phyloP scores from a whole-genome alignment of 2,797 vertebrate species.

The Malacoctenus gilli region DNA sequence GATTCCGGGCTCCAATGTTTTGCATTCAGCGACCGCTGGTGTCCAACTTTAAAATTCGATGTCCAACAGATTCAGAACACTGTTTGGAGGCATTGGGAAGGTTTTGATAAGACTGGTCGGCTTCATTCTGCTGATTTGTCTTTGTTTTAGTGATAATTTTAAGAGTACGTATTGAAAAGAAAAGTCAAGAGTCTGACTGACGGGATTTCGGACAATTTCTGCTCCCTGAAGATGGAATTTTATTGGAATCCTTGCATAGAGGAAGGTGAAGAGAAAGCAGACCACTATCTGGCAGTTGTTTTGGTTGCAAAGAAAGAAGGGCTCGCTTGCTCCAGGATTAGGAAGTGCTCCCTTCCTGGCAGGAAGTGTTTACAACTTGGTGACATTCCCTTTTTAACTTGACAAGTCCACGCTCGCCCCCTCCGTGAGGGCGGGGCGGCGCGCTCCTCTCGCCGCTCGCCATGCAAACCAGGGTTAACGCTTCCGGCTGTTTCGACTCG shows the following conservation, averaged over 20 bases:
- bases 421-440: conserved; percentile 59
- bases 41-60: too few species aligned
- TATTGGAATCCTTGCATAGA: too few species aligned
- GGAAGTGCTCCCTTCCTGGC: conserved; percentile 86
- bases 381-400: conserved; percentile 85
- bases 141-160: too few species aligned
- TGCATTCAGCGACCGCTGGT: too few species aligned
- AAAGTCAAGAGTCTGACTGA: too few species aligned
- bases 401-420: conserved; percentile 74
- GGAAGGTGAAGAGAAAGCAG: conserved; percentile 13
- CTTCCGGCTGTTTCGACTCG: conserved; percentile 35
- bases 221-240: too few species aligned
- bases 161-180: too few species aligned
- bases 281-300: conserved; percentile 61
- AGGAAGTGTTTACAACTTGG: conserved; percentile 87
- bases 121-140: too few species aligned
- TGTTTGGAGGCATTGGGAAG: too few species aligned
- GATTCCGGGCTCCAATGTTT: conserved; percentile 18
- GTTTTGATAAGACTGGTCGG: too few species aligned
- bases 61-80: too few species aligned
- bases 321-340: conserved; percentile 80
- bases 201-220: too few species aligned
- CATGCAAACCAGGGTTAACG: conserved; percentile 47
- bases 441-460: conserved; percentile 39
- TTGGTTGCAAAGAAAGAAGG: conserved; percentile 70